Conservation (phyloP, 2,888 invertebrate species). For the Drosophila robusta region DNA sequence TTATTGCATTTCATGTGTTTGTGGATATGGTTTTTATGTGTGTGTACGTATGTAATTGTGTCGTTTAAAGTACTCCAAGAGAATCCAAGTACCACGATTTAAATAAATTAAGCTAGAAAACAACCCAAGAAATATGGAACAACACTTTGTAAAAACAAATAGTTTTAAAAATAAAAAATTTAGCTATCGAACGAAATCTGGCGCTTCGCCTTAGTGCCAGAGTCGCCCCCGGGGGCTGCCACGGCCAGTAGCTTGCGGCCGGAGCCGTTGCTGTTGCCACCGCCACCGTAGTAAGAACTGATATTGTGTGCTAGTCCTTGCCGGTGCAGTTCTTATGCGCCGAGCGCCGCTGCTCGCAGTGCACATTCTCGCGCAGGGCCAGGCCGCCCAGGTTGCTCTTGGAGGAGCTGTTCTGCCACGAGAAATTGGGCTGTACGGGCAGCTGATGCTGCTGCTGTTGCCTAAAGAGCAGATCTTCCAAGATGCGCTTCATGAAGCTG, state of each 20-base stretch:
- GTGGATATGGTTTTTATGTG: conserved; percentile 4
- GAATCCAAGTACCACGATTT: conserved; percentile 3
- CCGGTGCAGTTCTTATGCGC: conserved; percentile 84
- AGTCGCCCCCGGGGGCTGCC: conserved; percentile 24
- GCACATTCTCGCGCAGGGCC: conserved; percentile 83
- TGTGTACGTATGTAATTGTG: conserved; percentile 10
- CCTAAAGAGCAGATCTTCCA: conserved; percentile 61
- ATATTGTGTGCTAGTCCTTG: conserved; percentile 83
- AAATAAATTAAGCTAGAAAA: conserved; percentile 66
- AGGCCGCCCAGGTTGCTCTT: conserved; percentile 82
- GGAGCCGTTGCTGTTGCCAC: conserved; percentile 57
- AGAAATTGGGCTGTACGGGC: conserved; percentile 70
- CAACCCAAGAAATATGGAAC: conserved; percentile 44
- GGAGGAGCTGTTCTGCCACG: conserved; percentile 83
- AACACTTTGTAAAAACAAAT: conserved; percentile 33
- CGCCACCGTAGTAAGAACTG: conserved; percentile 78
- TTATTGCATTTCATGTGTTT: conserved; percentile 60
- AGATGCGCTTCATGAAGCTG: conserved; percentile 64
- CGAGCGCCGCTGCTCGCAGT: conserved; percentile 81
- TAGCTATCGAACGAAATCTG: conserved; percentile 88
- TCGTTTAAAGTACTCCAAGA: conserved; percentile 12
- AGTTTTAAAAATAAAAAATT: conserved; percentile 32
- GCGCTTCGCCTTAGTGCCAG: conserved; percentile 86
- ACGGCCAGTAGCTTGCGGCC: conserved; percentile 51
- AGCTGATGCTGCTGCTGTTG: conserved; percentile 47